phyloP scores from a whole-genome alignment of 2,113 vertebrate genomes.

The Entomyzon cyanotis region DNA sequence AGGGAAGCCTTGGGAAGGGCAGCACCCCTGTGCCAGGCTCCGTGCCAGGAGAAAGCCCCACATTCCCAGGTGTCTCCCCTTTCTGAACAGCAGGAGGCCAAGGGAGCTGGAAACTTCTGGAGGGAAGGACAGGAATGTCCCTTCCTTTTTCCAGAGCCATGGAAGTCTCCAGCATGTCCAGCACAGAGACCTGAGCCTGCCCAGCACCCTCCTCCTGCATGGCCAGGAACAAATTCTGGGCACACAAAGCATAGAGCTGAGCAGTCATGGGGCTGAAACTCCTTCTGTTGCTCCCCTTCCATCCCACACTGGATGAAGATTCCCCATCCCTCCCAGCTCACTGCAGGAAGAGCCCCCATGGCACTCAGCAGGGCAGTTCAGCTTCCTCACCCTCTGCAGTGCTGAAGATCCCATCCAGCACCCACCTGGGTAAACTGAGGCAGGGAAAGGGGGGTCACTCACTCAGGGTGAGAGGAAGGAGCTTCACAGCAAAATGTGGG shows the following conservation, averaged over 20 bases:
- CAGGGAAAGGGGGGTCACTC: neutral
- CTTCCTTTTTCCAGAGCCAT: neutral
- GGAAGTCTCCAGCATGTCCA: neutral
- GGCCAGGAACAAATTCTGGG: neutral
- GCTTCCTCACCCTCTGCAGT: neutral
- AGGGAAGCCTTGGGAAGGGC: neutral
- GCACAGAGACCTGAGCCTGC: neutral
- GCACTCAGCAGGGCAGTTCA: neutral
- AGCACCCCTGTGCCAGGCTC: neutral
- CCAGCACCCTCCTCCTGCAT: neutral
- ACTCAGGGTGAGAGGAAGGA: neutral
- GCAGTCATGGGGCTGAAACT: neutral
- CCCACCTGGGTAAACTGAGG: neutral
- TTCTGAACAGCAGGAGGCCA: neutral
- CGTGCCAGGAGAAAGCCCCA: neutral
- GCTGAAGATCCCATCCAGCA: neutral
- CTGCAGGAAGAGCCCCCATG: neutral
- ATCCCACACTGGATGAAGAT: neutral
- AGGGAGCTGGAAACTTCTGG: neutral
- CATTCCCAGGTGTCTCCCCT: fast-evolving
- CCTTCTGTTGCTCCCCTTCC: neutral
- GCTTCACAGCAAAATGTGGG: neutral
- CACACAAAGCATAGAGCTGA: neutral
- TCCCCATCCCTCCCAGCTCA: neutral
- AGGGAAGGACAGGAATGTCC: neutral